Evolutionary conservation across 2,888 invertebrate species (phyloP).

Genomic region (Argyresthia albistria): DNA sequence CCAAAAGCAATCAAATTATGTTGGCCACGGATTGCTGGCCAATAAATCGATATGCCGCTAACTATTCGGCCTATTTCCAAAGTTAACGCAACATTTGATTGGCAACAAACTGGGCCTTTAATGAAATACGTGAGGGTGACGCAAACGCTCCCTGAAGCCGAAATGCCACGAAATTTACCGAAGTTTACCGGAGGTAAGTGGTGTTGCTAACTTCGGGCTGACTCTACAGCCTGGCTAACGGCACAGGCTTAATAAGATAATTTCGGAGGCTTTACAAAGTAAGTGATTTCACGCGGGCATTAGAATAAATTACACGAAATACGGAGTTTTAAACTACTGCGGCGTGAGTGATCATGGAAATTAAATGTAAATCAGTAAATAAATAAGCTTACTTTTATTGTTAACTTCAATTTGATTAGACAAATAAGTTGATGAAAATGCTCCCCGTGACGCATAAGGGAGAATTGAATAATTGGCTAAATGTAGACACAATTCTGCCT

Average conservation of each 20-base stretch:
- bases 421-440: too few species aligned
- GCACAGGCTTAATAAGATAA: not conserved
- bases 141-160: not conserved
- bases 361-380: too few species aligned
- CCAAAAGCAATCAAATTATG: too few species aligned
- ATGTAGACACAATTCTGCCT: too few species aligned
- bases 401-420: too few species aligned
- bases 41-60: not conserved
- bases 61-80: not conserved
- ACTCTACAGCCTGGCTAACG: not conserved
- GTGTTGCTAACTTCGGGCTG: not conserved
- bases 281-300: too few species aligned
- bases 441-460: too few species aligned
- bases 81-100: constrained; percentile 8
- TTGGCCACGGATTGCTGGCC: too few species aligned
- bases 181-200: not conserved
- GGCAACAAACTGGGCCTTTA: constrained; percentile 9
- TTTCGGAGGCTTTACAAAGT: not conserved
- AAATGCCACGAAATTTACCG: not conserved
- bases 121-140: constrained; percentile 12
- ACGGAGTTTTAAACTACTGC: too few species aligned
- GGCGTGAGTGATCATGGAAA: too few species aligned
- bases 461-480: too few species aligned
- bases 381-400: too few species aligned
- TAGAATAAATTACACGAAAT: not conserved